Evolutionary conservation across 2,113 vertebrate species (phyloP).

Genomic region (Sander vitreus): DNA sequence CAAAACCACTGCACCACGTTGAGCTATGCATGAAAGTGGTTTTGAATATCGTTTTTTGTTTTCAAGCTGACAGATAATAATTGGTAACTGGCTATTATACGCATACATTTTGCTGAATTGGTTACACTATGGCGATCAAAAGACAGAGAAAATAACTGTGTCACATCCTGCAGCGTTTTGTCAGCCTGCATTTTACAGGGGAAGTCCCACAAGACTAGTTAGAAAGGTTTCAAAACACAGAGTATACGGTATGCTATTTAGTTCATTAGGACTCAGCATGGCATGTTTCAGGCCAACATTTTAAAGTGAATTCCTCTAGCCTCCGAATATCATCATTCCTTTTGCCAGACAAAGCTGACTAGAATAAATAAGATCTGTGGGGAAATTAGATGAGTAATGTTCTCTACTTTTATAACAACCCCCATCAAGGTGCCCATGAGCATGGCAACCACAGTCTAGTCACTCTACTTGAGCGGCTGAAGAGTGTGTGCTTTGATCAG

Average conservation of each 20-base stretch:
- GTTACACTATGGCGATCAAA: slow-evolving; percentile 41
- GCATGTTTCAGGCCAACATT: slow-evolving; percentile 18
- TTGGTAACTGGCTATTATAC: slow-evolving; percentile 6
- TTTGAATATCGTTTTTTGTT: slow-evolving; percentile 1
- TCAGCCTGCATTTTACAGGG: neutral
- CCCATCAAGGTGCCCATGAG: slow-evolving; percentile 34
- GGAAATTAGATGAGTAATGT: slow-evolving; percentile 24
- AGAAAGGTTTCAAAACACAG: slow-evolving; percentile 23
- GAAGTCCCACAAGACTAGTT: slow-evolving; percentile 14
- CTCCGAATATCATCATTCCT: slow-evolving; percentile 13
- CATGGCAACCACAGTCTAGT: slow-evolving; percentile 5
- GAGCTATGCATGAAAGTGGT: neutral
- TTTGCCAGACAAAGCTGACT: slow-evolving; percentile 20
- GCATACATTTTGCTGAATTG: slow-evolving; percentile 9
- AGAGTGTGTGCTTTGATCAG: neutral
- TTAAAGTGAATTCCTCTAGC: slow-evolving; percentile 8
- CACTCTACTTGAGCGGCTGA: neutral
- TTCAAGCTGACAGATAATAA: slow-evolving; percentile 21
- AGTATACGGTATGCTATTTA: neutral
- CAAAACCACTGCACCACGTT: neutral
- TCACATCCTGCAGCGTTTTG: slow-evolving; percentile 28
- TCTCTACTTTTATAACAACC: slow-evolving; percentile 12
- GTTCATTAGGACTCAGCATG: slow-evolving; percentile 28
- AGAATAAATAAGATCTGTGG: slow-evolving; percentile 27
- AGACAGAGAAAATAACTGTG: slow-evolving; percentile 38